A percentile compares a stretch with the other conserved stretches of the same genome.
Evolutionary conservation across 2,888 invertebrate genomes (phyloP).

Genomic region (Tenthredo livida): DNA sequence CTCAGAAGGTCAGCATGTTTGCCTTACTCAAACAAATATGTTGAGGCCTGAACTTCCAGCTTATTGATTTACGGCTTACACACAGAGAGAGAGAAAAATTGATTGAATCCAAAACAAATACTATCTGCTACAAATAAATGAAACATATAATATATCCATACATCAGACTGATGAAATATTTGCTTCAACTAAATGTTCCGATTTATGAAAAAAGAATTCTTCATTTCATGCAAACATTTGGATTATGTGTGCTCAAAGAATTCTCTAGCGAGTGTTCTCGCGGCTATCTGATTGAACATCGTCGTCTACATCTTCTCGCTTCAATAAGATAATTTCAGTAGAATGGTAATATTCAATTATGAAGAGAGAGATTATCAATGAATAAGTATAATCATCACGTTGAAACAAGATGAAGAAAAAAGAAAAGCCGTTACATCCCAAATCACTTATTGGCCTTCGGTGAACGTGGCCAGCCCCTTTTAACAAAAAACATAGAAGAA

Average conservation of each 20-base stretch:
- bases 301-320: too few species aligned
- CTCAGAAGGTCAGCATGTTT: constrained; percentile 3
- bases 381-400: too few species aligned
- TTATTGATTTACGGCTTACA: neutral
- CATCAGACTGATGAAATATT: neutral
- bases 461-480: neutral
- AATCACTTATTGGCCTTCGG: neutral
- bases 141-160: neutral
- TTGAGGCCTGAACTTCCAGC: neutral
- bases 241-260: too few species aligned
- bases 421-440: neutral
- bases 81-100: neutral
- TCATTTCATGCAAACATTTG: too few species aligned
- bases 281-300: too few species aligned
- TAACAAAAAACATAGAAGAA: neutral
- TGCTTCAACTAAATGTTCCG: too few species aligned
- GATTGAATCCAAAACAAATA: neutral
- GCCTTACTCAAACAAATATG: neutral
- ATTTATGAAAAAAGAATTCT: too few species aligned
- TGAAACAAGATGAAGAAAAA: neutral
- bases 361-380: too few species aligned
- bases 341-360: too few species aligned
- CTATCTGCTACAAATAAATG: neutral
- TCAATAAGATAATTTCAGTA: too few species aligned
- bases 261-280: too few species aligned